A percentile compares a stretch with the other conserved stretches of the same genome.
phyloP scores from a whole-genome alignment of 2,888 invertebrate species.

The Digitonthophagus gazella region DNA sequence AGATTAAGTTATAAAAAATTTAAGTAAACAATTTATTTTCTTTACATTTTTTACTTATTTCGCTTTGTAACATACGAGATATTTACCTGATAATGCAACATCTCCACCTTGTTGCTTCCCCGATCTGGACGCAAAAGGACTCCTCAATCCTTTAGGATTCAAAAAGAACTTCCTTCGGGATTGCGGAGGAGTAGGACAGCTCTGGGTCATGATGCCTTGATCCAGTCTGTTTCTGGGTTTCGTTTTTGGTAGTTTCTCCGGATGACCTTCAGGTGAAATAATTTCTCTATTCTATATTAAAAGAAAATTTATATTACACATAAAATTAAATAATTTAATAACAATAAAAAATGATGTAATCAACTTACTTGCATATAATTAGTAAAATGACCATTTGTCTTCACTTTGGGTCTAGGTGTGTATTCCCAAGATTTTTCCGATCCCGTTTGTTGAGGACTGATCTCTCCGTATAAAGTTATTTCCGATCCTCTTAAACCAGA shows the following conservation, averaged over 20 bases:
- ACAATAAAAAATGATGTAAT: not conserved
- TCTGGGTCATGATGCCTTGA: conserved; percentile 63
- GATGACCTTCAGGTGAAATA: conserved; percentile 46
- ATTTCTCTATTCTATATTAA: conserved; percentile 32
- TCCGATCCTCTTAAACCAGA: conserved; percentile 54
- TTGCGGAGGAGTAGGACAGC: conserved; percentile 81
- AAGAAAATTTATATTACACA: conserved; percentile 1
- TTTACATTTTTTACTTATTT: too few species aligned
- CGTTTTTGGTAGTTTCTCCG: conserved; percentile 60
- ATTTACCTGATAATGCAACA: conserved; percentile 72
- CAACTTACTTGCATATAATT: conserved; percentile 62
- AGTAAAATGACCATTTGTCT: conserved; percentile 67
- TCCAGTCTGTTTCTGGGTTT: conserved; percentile 50
- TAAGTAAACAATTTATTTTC: too few species aligned
- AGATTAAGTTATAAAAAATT: too few species aligned
- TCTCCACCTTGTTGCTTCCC: conserved; percentile 54
- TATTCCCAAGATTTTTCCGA: conserved; percentile 36
- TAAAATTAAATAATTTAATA: not conserved
- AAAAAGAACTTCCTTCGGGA: conserved; percentile 76
- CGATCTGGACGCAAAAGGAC: conserved; percentile 66
- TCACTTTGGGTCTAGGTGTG: conserved; percentile 57
- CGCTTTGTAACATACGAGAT: too few species aligned
- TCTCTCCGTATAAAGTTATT: conserved; percentile 51
- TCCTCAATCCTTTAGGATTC: conserved; percentile 75
- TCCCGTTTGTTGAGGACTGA: conserved; percentile 33